phyloP scores from a whole-genome alignment of 2,888 invertebrate species.

The Mimachlamys varia region DNA sequence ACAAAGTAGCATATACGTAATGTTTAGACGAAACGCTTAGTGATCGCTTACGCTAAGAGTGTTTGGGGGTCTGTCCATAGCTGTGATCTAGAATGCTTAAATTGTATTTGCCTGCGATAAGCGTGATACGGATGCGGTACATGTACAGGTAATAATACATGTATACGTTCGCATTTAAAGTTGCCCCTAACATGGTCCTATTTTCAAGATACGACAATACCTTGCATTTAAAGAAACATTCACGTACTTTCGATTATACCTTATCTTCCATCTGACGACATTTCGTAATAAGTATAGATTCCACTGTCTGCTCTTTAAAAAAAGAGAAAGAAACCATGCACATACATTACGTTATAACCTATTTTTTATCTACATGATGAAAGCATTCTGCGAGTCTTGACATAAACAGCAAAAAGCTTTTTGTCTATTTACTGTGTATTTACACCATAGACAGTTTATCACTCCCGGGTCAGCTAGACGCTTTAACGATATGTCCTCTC shows the following conservation, averaged over 20 bases:
- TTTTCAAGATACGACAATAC: too few relatives aligned
- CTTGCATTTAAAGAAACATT: too few relatives aligned
- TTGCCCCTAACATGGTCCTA: too few relatives aligned
- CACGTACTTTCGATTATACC: neutral
- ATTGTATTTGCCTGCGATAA: too few relatives aligned
- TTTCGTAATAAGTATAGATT: neutral
- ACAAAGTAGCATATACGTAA: too few relatives aligned
- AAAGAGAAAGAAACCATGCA: neutral
- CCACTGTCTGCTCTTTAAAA: neutral
- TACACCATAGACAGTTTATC: conserved; percentile 36
- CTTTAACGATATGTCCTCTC: neutral
- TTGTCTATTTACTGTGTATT: neutral
- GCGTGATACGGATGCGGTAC: too few relatives aligned
- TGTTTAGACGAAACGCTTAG: too few relatives aligned
- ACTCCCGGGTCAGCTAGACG: neutral
- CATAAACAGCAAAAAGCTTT: conserved; percentile 17
- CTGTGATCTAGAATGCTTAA: too few relatives aligned
- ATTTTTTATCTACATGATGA: conserved; percentile 25
- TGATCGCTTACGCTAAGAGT: too few relatives aligned
- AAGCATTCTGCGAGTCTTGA: neutral
- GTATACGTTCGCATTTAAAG: too few relatives aligned
- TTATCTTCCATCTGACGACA: neutral
- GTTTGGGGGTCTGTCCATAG: too few relatives aligned
- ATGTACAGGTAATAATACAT: too few relatives aligned
- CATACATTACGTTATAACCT: neutral